A percentile compares a stretch with the other conserved stretches of the same genome.
Evolutionary conservation across 2,888 invertebrate species (phyloP).

Genomic region (Cephus runcator): DNA sequence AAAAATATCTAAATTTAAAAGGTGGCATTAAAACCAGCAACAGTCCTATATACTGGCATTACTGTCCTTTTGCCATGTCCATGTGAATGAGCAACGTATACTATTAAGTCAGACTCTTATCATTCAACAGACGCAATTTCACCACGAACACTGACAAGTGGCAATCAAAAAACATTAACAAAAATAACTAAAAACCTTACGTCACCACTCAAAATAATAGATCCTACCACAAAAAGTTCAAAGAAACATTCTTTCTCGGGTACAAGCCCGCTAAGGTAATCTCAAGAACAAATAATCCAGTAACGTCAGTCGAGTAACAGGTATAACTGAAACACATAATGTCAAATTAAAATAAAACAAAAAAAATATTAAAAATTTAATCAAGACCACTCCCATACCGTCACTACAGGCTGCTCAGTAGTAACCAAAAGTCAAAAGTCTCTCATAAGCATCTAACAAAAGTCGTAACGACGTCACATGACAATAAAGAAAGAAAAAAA

Average conservation of each 20-base stretch:
- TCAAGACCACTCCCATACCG: neutral
- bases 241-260: neutral
- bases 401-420: neutral
- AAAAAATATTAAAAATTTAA: neutral
- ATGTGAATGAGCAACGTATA: conserved; percentile 17
- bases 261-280: neutral
- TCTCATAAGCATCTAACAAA: neutral
- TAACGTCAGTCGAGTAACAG: neutral
- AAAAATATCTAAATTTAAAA: neutral
- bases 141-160: neutral
- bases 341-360: neutral
- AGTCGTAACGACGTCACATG: neutral
- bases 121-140: conserved; percentile 6
- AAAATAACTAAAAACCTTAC: neutral
- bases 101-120: conserved; percentile 10
- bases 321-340: neutral
- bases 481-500: neutral
- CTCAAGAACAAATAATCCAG: neutral
- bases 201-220: neutral
- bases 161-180: neutral
- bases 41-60: neutral
- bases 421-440: neutral
- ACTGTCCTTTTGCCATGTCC: conserved; percentile 18
- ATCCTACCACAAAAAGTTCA: neutral
- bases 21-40: neutral